Percentiles rank a stretch among this genome's conserved stretches.
phyloP scores from a whole-genome alignment of 2,888 invertebrate genomes.

The Synanthedon andrenaeformis region DNA sequence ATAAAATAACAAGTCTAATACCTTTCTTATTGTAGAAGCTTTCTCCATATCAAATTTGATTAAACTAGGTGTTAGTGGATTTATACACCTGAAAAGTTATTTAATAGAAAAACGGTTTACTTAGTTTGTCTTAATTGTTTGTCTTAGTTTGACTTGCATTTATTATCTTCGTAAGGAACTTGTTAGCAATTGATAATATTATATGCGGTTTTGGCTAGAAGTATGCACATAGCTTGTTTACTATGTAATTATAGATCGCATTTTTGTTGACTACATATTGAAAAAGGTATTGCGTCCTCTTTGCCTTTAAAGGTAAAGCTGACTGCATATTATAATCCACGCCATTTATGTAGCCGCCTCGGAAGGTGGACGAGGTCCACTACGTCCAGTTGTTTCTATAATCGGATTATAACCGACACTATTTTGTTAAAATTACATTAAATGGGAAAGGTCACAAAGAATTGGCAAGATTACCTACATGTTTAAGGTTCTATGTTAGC shows the following conservation, averaged over 20 bases:
- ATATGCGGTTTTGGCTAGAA: background rate
- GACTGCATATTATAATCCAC: slow-evolving; percentile 14
- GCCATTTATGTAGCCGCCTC: slow-evolving; percentile 20
- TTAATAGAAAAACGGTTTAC: too few species aligned
- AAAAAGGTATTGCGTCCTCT: slow-evolving; percentile 19
- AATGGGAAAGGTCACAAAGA: slow-evolving; percentile 3
- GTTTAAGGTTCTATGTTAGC: too few species aligned
- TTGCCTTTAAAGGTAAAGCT: slow-evolving; percentile 24
- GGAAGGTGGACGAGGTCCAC: slow-evolving; percentile 4
- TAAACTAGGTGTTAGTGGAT: too few species aligned
- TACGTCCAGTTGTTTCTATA: slow-evolving; percentile 3
- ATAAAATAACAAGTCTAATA: too few species aligned
- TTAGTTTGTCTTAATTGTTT: too few species aligned
- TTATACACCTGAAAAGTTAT: too few species aligned
- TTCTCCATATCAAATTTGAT: too few species aligned
- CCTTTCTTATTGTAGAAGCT: too few species aligned
- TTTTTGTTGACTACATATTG: slow-evolving; percentile 17
- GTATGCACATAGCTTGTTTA: background rate
- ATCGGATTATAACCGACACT: slow-evolving; percentile 5
- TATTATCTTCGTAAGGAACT: too few species aligned
- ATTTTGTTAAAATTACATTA: slow-evolving; percentile 1
- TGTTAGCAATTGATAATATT: background rate
- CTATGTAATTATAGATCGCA: background rate
- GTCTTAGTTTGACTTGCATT: too few species aligned
- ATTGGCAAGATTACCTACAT: too few species aligned